phyloP scores from a whole-genome alignment of 1,140 invertebrate species.

The Platyscapa corneri region DNA sequence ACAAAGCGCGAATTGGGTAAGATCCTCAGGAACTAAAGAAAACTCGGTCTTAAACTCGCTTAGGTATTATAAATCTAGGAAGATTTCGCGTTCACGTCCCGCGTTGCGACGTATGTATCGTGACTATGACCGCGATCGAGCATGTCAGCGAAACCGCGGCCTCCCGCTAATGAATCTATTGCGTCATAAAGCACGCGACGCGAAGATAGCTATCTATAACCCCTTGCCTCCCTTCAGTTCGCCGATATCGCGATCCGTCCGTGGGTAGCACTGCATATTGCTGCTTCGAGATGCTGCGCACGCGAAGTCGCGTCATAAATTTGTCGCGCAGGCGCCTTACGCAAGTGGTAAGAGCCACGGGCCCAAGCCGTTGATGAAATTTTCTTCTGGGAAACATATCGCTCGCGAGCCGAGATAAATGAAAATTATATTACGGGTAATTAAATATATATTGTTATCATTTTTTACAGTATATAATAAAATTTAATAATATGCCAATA shows the following conservation, averaged over 20 bases:
- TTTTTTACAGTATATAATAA: conserved; percentile 1
- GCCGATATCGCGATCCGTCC: conserved; percentile 3
- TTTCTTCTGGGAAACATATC: background rate
- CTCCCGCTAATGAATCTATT: conserved; percentile 41
- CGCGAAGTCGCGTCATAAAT: conserved; percentile 35
- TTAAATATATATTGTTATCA: conserved; percentile 15
- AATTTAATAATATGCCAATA: background rate
- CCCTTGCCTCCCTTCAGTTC: conserved; percentile 9
- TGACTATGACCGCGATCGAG: conserved; percentile 16
- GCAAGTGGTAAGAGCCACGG: background rate
- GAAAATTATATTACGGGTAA: background rate
- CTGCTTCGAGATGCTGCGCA: background rate
- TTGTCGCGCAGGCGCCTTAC: conserved; percentile 29
- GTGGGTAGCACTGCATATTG: background rate
- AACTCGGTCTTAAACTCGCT: conserved; percentile 2
- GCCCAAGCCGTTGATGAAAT: conserved; percentile 27
- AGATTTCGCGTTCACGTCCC: conserved; percentile 16
- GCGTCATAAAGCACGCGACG: conserved; percentile 14
- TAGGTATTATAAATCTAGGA: conserved; percentile 33
- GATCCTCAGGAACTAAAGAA: conserved; percentile 35
- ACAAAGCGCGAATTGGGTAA: conserved; percentile 28
- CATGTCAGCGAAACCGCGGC: conserved; percentile 19
- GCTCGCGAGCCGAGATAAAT: background rate
- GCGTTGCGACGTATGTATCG: conserved; percentile 1
- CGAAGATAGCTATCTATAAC: conserved; percentile 6